Evolutionary conservation across 1,140 invertebrate genomes (phyloP), one percentile per base, ranked within the genome.

Genomic region (Ptiloglossa arizonensis): DNA sequence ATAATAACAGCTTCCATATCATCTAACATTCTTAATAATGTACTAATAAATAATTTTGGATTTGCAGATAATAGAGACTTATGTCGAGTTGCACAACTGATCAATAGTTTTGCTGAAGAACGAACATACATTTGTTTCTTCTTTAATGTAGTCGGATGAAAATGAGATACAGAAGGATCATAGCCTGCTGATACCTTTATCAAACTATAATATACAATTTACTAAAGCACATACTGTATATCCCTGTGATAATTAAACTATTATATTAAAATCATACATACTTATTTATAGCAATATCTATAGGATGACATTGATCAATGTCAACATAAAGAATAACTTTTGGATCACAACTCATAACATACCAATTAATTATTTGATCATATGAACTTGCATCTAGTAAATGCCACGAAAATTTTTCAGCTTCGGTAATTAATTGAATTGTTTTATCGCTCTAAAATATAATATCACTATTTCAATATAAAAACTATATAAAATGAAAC

Each of bases 281-380:
- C 94, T 93, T 93, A 44, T 94, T 89, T 27, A 94, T 87, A 22
- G 93, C 92, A 24, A 88, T 79, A 73, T 95, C 94, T 75, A 93
- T 93, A 48, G 87, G 92, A 89, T 92, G 93, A 82, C 77, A 86
- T 50, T 90, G 88, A 60, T 89, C 93, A 72, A 83, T 89, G 76
- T 91, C 92, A 48, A 92, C 83, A 83, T 84, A 88, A 3, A 97
- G 92, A 44, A 97, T 94, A 79, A 96, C 95, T 70, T 93, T 91
- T 0, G 96, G 95, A 91, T 97, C 96, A 89, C 95, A 96, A 60
- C 95, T 95, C 93, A 95, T 95, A 2, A 97, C 94, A 79, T 96
- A 95, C 96, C 96, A 97, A 86, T 96, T 96, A 67, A 96, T 93
- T 24, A 96, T 93, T 66, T 94, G 93, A 85, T 96, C 95, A 80